Conservation (phyloP, 2,888 invertebrate genomes). For the Disparrhopalites patrizii region DNA sequence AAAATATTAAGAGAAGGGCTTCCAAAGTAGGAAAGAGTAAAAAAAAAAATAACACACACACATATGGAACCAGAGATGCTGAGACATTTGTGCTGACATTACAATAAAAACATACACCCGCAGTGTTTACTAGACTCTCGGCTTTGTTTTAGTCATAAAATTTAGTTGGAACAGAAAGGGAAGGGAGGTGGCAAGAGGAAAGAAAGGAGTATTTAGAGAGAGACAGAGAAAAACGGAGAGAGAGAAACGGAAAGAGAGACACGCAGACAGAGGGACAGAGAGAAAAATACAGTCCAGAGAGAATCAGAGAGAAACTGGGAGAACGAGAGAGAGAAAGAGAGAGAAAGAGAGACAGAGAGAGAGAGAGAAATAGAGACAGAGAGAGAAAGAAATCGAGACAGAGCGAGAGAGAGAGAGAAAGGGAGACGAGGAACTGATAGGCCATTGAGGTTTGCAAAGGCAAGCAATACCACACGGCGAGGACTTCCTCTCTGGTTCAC, state of each 20-base stretch:
- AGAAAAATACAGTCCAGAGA: background rate
- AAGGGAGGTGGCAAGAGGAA: background rate
- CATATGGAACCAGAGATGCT: no score
- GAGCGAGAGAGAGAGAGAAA: no score
- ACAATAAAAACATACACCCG: conserved; percentile 10
- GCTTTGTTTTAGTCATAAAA: conserved; percentile 25
- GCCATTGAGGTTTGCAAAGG: no score
- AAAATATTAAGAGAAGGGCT: background rate
- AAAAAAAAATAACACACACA: conserved; percentile 2
- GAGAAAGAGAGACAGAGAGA: no score
- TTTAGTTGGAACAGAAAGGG: background rate
- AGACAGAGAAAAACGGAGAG: background rate
- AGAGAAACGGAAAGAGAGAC: no score
- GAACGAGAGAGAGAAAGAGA: no score
- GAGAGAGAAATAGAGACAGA: no score
- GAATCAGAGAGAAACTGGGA: no score
- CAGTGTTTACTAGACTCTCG: background rate
- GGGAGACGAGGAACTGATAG: background rate
- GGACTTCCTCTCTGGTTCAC: background rate
- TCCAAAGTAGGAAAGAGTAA: background rate
- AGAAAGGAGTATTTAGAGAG: background rate
- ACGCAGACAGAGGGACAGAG: no score
- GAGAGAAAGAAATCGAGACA: no score
- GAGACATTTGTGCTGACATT: no score
- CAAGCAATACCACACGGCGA: no score